A percentile compares a stretch with the other conserved stretches of the same genome.
Evolutionary conservation across 1,140 invertebrate species (phyloP).

Genomic region (Caenorhabditis tropicalis): DNA sequence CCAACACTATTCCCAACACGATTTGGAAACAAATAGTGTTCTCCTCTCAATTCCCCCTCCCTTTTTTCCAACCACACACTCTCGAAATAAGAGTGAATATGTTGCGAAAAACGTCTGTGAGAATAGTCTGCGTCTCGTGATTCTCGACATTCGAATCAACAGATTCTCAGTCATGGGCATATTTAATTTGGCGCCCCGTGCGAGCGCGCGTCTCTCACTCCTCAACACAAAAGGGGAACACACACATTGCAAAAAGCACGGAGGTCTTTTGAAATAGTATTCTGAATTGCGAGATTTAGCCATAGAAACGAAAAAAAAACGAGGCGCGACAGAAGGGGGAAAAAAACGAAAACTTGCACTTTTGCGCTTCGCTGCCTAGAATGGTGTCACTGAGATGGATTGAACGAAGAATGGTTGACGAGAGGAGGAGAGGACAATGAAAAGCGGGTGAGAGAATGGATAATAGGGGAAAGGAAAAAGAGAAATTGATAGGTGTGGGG

Average conservation of each 20-base stretch:
- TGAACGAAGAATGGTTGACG: not conserved
- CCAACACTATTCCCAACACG: not conserved
- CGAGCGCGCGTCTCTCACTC: not conserved
- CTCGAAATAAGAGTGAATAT: slow-evolving; percentile 9
- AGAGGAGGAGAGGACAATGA: not conserved
- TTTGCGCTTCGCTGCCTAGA: slow-evolving; percentile 31
- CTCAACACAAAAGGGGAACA: not conserved
- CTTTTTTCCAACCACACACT: not conserved
- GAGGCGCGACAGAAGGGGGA: not conserved
- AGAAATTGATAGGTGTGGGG: not conserved
- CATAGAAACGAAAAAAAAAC: not conserved
- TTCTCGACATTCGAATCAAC: not conserved
- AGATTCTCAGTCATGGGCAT: no score
- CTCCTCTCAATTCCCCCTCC: no score
- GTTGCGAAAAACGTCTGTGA: slow-evolving; percentile 36
- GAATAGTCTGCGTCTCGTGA: not conserved
- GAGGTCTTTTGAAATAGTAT: not conserved
- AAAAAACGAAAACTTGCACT: slow-evolving; percentile 9
- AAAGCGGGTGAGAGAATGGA: not conserved
- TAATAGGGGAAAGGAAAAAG: not conserved
- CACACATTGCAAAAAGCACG: not conserved
- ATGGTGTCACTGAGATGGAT: slow-evolving; percentile 34
- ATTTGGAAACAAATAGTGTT: not conserved
- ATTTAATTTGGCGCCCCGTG: slow-evolving; percentile 43
- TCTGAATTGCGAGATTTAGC: not conserved